Evolutionary conservation across 2,113 vertebrate genomes (phyloP).

Genomic region (Enhydra lutris): DNA sequence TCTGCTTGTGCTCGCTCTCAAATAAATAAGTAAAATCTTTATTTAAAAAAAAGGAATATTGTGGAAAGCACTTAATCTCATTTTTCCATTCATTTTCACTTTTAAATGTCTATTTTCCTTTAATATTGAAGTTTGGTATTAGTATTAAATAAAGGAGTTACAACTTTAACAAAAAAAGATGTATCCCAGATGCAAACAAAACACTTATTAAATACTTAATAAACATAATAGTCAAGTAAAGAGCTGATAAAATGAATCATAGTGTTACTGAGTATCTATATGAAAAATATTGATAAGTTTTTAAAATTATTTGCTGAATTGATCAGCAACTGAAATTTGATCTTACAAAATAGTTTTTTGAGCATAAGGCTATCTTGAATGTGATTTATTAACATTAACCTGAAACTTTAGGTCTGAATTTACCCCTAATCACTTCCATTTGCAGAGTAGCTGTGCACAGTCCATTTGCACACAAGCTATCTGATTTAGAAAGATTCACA

Average conservation of each 20-base stretch:
- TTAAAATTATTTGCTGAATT: not conserved
- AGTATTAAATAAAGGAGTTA: not conserved
- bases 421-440: not conserved
- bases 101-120: not conserved
- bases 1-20: not conserved
- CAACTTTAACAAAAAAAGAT: constrained; percentile 27
- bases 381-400: constrained; percentile 6
- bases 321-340: constrained; percentile 17
- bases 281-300: not conserved
- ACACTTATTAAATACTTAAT: not conserved
- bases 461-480: not conserved
- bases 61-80: not conserved
- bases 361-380: not conserved
- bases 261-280: not conserved
- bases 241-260: not conserved
- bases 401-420: constrained; percentile 35
- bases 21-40: not conserved
- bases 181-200: not conserved
- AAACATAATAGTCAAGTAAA: not conserved
- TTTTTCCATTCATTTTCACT: constrained; percentile 30
- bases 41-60: not conserved
- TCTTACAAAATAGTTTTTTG: not conserved
- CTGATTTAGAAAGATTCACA: constrained; percentile 2
- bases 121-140: not conserved
- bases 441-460: not conserved